phyloP scores from a whole-genome alignment of 2,797 vertebrate genomes.

The Thamnophis elegans region DNA sequence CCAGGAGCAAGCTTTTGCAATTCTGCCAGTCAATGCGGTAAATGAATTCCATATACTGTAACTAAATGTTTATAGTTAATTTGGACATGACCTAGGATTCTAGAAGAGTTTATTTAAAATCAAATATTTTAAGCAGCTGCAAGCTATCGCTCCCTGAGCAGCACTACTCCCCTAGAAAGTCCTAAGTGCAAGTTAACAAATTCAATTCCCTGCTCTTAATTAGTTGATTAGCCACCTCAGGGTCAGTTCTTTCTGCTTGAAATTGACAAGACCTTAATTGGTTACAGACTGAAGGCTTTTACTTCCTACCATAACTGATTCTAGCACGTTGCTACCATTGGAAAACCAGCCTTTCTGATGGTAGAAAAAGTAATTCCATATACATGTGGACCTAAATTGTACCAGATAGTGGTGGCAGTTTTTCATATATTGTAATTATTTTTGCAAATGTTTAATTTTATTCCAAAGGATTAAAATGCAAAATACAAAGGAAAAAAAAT shows the following conservation, averaged over 20 bases:
- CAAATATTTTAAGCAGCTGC: neutral
- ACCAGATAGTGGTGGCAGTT: neutral
- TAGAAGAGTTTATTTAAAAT: neutral
- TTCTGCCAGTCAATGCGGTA: neutral
- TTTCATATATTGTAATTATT: neutral
- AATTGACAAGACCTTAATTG: neutral
- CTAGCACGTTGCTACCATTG: neutral
- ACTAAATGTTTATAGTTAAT: neutral
- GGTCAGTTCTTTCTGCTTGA: neutral
- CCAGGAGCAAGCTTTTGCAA: neutral
- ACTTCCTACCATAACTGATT: neutral
- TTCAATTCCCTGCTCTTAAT: neutral
- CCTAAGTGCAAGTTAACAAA: neutral
- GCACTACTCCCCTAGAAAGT: neutral
- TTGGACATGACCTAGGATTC: neutral
- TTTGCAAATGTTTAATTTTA: neutral
- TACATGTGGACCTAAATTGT: neutral
- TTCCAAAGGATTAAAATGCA: neutral
- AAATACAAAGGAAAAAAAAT: neutral
- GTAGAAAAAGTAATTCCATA: neutral
- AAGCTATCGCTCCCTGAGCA: neutral
- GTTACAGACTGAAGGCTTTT: neutral
- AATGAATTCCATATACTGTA: accelerated
- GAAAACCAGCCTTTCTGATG: neutral
- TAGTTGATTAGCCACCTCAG: neutral